Evolutionary conservation across 1,140 invertebrate genomes (phyloP).

Genomic region (Trichoplusia ni): DNA sequence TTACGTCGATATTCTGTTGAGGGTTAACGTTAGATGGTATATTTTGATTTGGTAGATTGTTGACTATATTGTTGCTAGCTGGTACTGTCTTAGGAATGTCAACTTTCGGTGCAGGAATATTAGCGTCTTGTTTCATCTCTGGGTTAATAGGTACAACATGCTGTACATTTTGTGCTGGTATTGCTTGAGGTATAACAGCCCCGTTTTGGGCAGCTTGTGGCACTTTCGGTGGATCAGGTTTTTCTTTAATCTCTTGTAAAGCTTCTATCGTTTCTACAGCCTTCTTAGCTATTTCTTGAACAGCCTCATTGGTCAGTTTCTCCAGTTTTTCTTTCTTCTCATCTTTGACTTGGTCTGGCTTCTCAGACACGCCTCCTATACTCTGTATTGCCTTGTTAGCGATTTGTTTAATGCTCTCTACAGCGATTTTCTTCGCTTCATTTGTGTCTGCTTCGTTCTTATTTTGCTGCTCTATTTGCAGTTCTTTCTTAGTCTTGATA

Average conservation of each 20-base stretch:
- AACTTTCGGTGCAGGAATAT: background rate
- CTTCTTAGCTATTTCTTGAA: constrained; percentile 66
- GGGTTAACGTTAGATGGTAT: background rate
- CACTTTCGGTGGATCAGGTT: constrained; percentile 11
- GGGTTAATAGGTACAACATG: background rate
- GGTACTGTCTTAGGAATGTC: background rate
- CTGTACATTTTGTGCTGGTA: background rate
- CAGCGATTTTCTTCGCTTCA: constrained; percentile 76
- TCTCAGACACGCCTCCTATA: constrained; percentile 65
- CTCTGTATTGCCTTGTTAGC: constrained; percentile 77
- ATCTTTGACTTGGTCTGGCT: constrained; percentile 42
- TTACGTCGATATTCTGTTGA: background rate
- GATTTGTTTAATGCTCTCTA: constrained; percentile 79
- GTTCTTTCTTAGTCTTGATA: constrained; percentile 79
- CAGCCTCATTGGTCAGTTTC: constrained; percentile 62
- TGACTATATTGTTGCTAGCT: background rate
- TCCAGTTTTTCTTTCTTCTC: constrained; percentile 52
- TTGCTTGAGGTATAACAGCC: background rate
- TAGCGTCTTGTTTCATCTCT: background rate
- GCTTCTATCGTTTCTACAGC: constrained; percentile 65
- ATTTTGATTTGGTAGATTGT: background rate
- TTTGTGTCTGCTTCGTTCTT: constrained; percentile 61
- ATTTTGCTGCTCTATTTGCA: constrained; percentile 76
- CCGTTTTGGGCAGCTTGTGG: background rate
- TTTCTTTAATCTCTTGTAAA: constrained; percentile 62